Evolutionary conservation across 2,888 invertebrate species (phyloP), one percentile per base, ranked within the genome.

Genomic region (Nesidiocoris tenuis): DNA sequence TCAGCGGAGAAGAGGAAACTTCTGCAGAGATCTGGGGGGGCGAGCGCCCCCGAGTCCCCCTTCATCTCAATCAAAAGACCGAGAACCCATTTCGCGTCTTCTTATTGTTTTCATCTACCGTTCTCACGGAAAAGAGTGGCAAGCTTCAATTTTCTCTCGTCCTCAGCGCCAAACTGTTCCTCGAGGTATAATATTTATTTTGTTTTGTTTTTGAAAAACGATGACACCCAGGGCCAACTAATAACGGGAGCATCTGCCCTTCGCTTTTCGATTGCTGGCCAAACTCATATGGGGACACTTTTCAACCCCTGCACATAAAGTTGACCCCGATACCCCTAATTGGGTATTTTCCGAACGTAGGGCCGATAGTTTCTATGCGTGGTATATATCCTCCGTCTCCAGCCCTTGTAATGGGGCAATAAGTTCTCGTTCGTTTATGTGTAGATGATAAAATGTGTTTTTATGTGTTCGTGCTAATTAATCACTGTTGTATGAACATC

Each of bases 101-200:
- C 70, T 70, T 70, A 70, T 70, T 70, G 70, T 70, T 70, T 70
- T 70, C 70, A 70, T 70, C 59, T 59, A 25, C 24, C 18, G n/a
- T n/a, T n/a, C n/a, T n/a, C n/a, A n/a, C n/a, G n/a, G 63, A 63
- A 63, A 21, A 67, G 55, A 22, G 56, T n/a, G 22, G 2, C 59
- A 57, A 17, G 24, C 59, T 70, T 24, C 59, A 70, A 59, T 70
- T 70, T 59, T 59, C 25, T 24, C 70, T 63, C 22, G 19, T 21
- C 39, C 39, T 39, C 39, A n/a, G n/a, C n/a, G n/a, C n/a, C n/a
- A 18, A n/a, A 7, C 21, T 55, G 21, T 56, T 54, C 16, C 25
- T 12, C n/a, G 59, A 70, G 24, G 70, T 67, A 70, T 59, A 59
- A 70, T 70, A 70, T 70, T 70, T 70, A 70, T 59, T 70, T 70